phyloP scores from a whole-genome alignment of 1,140 invertebrate species.

The Drosophila asahinai region DNA sequence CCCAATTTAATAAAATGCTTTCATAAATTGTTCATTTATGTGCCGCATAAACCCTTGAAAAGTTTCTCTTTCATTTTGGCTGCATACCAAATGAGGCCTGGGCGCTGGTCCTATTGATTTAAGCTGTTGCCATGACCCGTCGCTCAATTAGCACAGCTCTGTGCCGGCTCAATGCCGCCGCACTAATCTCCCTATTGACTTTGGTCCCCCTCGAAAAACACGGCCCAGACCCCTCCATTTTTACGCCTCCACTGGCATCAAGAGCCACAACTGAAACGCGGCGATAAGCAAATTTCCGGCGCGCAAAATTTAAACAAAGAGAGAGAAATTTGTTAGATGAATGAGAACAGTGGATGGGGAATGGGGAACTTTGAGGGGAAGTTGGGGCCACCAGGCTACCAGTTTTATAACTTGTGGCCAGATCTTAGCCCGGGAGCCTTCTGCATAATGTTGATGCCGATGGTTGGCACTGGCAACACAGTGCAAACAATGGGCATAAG shows the following conservation, averaged over 20 bases:
- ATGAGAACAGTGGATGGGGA: neutral
- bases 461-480: conserved; percentile 71
- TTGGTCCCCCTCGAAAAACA: conserved; percentile 34
- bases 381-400: conserved; percentile 21
- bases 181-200: conserved; percentile 81
- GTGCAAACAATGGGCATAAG: conserved; percentile 76
- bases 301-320: conserved; percentile 78
- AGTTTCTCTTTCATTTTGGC: conserved; percentile 39
- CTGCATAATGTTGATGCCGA: conserved; percentile 45
- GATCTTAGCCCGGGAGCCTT: conserved; percentile 38
- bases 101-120: conserved; percentile 62
- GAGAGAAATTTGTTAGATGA: conserved; percentile 52
- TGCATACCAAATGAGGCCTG: conserved; percentile 60
- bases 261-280: conserved; percentile 66
- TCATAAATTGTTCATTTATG: neutral
- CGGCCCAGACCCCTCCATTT: conserved; percentile 1
- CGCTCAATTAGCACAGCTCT: conserved; percentile 76
- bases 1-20: neutral
- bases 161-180: conserved; percentile 52
- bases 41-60: conserved; percentile 23
- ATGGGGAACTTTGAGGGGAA: neutral
- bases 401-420: conserved; percentile 74
- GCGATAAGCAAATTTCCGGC: conserved; percentile 81
- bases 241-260: conserved; percentile 7
- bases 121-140: conserved; percentile 77